These are phyloP conservation scores for Polylopha cassiicola DNA, from an alignment of 2,888 invertebrate species.

Conservation along the genomic window DNA sequence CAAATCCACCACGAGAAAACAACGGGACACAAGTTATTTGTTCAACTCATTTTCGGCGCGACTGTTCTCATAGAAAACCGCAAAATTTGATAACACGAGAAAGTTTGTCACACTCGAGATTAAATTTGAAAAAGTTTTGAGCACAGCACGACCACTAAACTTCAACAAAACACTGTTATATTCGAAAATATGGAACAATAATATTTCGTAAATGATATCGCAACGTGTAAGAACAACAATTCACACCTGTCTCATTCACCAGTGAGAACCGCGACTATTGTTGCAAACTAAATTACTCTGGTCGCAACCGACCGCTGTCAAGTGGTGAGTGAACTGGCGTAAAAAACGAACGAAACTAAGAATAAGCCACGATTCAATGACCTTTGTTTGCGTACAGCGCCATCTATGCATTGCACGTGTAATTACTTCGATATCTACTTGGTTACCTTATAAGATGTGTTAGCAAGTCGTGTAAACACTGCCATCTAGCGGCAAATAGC, in stretches of 20 bases:
- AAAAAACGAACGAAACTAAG: constrained; percentile 13
- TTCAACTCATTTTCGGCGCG: constrained; percentile 66
- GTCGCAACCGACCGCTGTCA: constrained; percentile 15
- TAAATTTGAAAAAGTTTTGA: constrained; percentile 6
- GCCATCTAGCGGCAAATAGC: constrained; percentile 35
- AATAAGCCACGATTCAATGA: constrained; percentile 22
- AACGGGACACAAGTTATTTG: constrained; percentile 38
- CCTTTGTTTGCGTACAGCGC: constrained; percentile 7
- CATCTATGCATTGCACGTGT: neutral
- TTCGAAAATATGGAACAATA: constrained; percentile 26
- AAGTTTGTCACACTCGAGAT: constrained; percentile 56
- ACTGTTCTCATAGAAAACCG: constrained; percentile 45
- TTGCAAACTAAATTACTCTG: constrained; percentile 11
- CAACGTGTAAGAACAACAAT: constrained; percentile 25
- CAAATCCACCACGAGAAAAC: constrained; percentile 21
- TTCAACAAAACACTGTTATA: constrained; percentile 3
- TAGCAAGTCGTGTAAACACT: constrained; percentile 28
- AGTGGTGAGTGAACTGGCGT: constrained; percentile 16
- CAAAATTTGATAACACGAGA: constrained; percentile 60
- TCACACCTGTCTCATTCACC: constrained; percentile 35
- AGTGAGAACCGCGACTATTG: constrained; percentile 25
- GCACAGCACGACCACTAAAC: no score
- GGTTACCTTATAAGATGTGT: no score
- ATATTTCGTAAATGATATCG: constrained; percentile 2
- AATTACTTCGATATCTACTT: no score